These are phyloP conservation scores for Thymelicus sylvestris DNA, from an alignment of 2,888 invertebrate genomes.

Conservation along the genomic window DNA sequence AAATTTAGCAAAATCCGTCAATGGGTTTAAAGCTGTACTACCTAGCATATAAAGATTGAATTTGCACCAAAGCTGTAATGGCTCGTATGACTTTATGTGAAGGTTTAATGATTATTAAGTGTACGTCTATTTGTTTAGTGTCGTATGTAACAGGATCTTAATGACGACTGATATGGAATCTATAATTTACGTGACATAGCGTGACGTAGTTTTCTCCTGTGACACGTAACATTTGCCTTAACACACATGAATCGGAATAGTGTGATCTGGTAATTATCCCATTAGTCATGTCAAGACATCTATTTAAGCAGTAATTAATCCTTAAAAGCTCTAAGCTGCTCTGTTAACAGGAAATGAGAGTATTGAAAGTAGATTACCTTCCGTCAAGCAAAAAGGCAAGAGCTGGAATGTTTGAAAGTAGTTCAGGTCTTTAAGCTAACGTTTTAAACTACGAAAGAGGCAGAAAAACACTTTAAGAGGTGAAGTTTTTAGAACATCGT, in stretches of 20 bases:
- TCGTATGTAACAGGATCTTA: conserved; percentile 79
- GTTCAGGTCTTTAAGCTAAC: conserved; percentile 51
- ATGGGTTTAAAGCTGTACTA: conserved; percentile 48
- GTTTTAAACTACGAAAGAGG: conserved; percentile 59
- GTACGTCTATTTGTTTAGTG: conserved; percentile 82
- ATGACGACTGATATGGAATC: conserved; percentile 72
- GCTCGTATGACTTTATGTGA: conserved; percentile 57
- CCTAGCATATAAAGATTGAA: conserved; percentile 44
- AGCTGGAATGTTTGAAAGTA: conserved; percentile 49
- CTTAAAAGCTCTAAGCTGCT: conserved; percentile 19
- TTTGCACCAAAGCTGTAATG: conserved; percentile 39
- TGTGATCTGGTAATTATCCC: no score
- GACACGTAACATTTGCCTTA: conserved; percentile 34
- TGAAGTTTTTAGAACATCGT: conserved; percentile 60
- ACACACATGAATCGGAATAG: not conserved
- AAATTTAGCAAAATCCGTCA: conserved; percentile 65
- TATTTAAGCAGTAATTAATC: conserved; percentile 2
- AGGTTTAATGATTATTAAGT: conserved; percentile 77
- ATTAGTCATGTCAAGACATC: no score
- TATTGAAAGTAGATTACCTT: conserved; percentile 26
- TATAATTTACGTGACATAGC: conserved; percentile 68
- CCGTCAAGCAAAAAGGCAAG: conserved; percentile 39
- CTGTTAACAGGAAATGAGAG: conserved; percentile 26
- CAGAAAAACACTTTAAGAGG: conserved; percentile 62
- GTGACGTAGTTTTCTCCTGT: conserved; percentile 50